These are phyloP conservation scores for Acrocephalus kingi DNA, from an alignment of 2,113 vertebrate species.

Conservation along the genomic window DNA sequence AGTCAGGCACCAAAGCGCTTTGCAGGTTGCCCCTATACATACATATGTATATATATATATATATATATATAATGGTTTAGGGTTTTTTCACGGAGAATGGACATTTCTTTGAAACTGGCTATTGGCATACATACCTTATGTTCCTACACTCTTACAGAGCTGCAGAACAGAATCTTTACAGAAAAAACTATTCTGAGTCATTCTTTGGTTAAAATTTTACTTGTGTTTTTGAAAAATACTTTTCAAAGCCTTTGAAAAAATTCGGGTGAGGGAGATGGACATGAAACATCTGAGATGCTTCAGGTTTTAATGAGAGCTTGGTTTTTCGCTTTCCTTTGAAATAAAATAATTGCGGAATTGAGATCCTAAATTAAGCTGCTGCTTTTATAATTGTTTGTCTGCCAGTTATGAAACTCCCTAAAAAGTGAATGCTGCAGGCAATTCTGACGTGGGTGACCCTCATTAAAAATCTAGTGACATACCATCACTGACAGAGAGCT, in stretches of 20 bases:
- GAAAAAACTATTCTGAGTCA: background rate
- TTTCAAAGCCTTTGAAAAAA: background rate
- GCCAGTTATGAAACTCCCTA: background rate
- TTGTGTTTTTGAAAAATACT: background rate
- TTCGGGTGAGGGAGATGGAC: background rate
- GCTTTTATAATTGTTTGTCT: background rate
- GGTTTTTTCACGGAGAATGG: background rate
- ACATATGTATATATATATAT: fast-evolving
- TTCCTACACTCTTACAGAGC: background rate
- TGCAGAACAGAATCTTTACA: background rate
- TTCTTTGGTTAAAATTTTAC: background rate
- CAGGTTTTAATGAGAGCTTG: background rate
- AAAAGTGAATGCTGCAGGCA: background rate
- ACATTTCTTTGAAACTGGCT: background rate
- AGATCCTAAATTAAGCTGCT: background rate
- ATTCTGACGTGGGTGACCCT: background rate
- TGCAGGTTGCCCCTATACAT: background rate
- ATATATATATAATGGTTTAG: background rate
- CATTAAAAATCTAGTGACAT: background rate
- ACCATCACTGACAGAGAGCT: background rate
- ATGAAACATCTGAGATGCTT: background rate
- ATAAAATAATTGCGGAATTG: background rate
- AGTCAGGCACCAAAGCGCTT: background rate
- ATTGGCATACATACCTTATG: background rate
- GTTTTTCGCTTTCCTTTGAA: background rate